Evolutionary conservation across 2,797 vertebrate genomes (phyloP), one percentile per base, ranked within the genome.

Genomic region (Spheniscus humboldti): DNA sequence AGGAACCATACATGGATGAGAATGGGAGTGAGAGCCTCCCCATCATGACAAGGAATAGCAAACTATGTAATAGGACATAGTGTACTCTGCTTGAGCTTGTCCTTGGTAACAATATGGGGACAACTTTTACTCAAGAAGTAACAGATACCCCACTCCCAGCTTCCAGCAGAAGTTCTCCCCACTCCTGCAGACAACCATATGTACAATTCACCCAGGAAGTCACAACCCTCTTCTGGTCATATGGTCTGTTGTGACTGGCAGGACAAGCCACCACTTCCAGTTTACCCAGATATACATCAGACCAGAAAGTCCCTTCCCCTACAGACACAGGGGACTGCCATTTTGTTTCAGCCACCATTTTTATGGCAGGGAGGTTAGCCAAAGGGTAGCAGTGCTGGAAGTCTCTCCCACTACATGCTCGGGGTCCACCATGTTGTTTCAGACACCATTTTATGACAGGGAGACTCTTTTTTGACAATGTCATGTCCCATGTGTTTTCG

Each of bases 1-100:
- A 83, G 30, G 50, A 88, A 55, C 3, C 1, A 18, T 11, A 23
- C 6, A 39, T 0, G 1, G 14, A 53, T 18, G 6, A 41, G 8
- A 81, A 80, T 16, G 5, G 25, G 37, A 69, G 63, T 8, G 9
- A 53, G 23, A 86, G 37, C 0, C 1, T 73, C 8, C 27, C 25
- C 48, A 39, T 31, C 1, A 8, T 48, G 39, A 67, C 30, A 94
- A 87, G 47, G 22, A 74, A 80, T 33, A 80, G 14, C 16, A 62
- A 86, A 69, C 27, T 57, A 69, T 14, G 2, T 31, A 62, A n/a
- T 33, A 74, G 8, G 9, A 47, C 56, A 41, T 48, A 23, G 11
- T 33, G 15, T 59, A 48, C 52, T 41, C 35, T 82, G 12, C 24
- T 80, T 63, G 28, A 90, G 14, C 11, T 62, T 62, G 8, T 33